phyloP scores from a whole-genome alignment of 2,888 invertebrate genomes.

The Graphium colonna region DNA sequence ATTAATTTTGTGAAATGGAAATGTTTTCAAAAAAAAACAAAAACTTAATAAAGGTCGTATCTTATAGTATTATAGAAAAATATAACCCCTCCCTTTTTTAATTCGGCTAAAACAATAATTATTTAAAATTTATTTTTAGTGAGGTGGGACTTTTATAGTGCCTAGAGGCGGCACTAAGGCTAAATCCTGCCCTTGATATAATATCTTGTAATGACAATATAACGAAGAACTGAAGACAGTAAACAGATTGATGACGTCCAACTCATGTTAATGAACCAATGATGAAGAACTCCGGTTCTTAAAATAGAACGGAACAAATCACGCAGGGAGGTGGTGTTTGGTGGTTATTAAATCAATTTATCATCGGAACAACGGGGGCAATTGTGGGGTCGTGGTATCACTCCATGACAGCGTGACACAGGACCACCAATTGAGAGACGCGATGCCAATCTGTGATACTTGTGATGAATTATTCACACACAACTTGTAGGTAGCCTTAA shows the following conservation, averaged over 20 bases:
- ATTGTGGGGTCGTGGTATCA: slow-evolving; percentile 21
- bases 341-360: slow-evolving; percentile 21
- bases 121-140: too few species aligned
- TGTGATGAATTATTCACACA: slow-evolving; percentile 13
- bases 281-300: not conserved
- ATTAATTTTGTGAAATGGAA: too few species aligned
- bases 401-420: slow-evolving; percentile 19
- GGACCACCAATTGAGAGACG: slow-evolving; percentile 21
- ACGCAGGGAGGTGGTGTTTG: slow-evolving; percentile 21
- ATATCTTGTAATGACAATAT: too few species aligned
- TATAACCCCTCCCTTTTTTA: too few species aligned
- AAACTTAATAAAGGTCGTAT: too few species aligned
- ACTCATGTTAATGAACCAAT: not conserved
- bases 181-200: too few species aligned
- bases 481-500: slow-evolving; percentile 1
- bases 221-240: not conserved
- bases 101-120: too few species aligned
- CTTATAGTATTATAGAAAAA: too few species aligned
- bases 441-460: slow-evolving; percentile 19
- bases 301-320: slow-evolving; percentile 15
- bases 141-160: too few species aligned
- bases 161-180: too few species aligned
- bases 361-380: slow-evolving; percentile 17
- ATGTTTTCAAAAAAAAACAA: too few species aligned
- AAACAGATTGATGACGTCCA: slow-evolving; percentile 3